Conservation (phyloP, 2,888 invertebrate species). For the Cheilosia soror region DNA sequence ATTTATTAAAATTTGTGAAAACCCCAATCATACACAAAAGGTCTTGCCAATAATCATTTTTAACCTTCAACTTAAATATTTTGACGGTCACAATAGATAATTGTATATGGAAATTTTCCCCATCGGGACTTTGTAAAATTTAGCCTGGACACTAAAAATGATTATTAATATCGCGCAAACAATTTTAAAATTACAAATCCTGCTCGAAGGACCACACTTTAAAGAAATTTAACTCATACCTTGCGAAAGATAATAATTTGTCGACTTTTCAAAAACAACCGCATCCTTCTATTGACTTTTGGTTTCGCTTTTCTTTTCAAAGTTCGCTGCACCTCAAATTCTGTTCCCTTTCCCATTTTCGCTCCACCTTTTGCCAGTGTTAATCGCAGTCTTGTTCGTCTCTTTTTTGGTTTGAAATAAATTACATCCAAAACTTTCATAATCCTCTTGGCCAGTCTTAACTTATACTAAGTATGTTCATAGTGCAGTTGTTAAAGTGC, state of each 20-base stretch:
- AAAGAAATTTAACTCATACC: constrained; percentile 32
- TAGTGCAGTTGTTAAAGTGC: constrained; percentile 14
- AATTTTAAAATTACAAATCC: neutral
- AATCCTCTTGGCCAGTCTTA: constrained; percentile 79
- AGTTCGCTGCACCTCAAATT: neutral
- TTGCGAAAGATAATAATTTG: constrained; percentile 56
- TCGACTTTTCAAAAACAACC: constrained; percentile 41
- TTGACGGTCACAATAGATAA: too few species aligned
- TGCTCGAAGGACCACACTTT: neutral
- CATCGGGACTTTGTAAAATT: too few species aligned
- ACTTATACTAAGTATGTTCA: constrained; percentile 77
- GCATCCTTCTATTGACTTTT: constrained; percentile 52
- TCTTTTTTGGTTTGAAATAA: constrained; percentile 78
- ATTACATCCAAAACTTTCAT: constrained; percentile 81
- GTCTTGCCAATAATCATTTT: too few species aligned
- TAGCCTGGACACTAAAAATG: too few species aligned
- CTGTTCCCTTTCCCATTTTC: constrained; percentile 3
- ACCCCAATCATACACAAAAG: too few species aligned
- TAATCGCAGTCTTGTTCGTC: constrained; percentile 6
- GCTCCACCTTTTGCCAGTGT: neutral
- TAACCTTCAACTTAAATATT: too few species aligned
- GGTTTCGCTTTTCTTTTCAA: constrained; percentile 19
- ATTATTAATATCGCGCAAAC: neutral
- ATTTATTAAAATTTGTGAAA: too few species aligned
- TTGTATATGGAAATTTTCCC: too few species aligned